Conservation (phyloP, 2,888 invertebrate genomes). For the Dryocosmus kuriphilus region DNA sequence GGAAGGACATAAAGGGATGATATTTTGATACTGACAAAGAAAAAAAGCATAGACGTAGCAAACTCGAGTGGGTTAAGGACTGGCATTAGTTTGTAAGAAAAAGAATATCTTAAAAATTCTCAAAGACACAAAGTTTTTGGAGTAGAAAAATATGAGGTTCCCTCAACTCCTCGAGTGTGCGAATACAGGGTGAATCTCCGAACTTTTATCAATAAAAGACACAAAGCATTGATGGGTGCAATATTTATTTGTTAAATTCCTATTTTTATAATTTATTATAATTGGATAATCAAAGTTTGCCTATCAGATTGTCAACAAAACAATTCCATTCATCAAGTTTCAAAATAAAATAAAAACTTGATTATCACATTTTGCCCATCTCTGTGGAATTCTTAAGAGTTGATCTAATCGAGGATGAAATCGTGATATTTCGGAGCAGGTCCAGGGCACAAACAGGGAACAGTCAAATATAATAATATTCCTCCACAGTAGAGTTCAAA, state of each 20-base stretch:
- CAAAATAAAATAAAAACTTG: background rate
- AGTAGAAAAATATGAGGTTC: background rate
- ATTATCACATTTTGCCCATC: background rate
- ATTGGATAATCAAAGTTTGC: background rate
- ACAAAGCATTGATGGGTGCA: background rate
- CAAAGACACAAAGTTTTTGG: background rate
- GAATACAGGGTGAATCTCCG: conserved; percentile 7
- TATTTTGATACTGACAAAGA: conserved; percentile 3
- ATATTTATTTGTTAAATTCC: background rate
- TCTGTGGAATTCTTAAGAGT: background rate
- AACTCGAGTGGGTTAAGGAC: conserved; percentile 12
- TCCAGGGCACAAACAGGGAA: background rate
- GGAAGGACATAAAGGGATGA: background rate
- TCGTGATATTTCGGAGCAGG: background rate
- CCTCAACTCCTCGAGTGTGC: background rate
- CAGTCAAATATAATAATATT: background rate
- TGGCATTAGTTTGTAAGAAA: conserved; percentile 26
- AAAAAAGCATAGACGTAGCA: conserved; percentile 3
- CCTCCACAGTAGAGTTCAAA: background rate
- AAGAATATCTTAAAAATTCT: background rate
- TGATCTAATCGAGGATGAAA: background rate
- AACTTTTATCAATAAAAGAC: background rate
- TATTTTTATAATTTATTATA: background rate
- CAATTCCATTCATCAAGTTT: background rate
- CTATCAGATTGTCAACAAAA: too few relatives aligned